Base-by-base conservation (phyloP, 2,113 vertebrate species). In the Anhinga rufa region DNA sequence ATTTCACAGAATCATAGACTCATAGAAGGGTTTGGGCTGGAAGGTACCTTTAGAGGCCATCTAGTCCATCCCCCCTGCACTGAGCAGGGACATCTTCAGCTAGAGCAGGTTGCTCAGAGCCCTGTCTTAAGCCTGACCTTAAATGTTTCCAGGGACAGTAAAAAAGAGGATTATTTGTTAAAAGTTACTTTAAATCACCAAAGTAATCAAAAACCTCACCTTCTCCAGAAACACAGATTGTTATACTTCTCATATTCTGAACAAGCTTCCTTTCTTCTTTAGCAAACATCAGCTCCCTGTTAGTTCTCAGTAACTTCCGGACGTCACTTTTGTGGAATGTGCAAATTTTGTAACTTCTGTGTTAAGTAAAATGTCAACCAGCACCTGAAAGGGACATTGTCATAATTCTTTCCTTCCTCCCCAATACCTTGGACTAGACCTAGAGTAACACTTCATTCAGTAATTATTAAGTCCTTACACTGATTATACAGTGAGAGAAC, bases 201-300 rank as follows among this genome's bases (percentile, higher is more conserved):
- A 34, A 40, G 21, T 17, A 3, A 42, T 26, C 2, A 40, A 55
- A 76, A 65, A 18, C 0, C 1, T 12, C n/a, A 40, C 8, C 4
- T 20, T 60, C 22, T 77, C 14, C 14, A 49, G 38, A 88, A 91
- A 38, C 2, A 24, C 11, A 72, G 22, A 44, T 10, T 38, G 29
- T 12, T 64, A 38, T 10, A 28, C n/a, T 64, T 42, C 12, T 9
- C 32, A 32, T 14, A 29, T 46, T 79, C 52, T 38, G 25, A 86
- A 80, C 3, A 79, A 80, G 16, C 6, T 38, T 54, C 22, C 7
- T 28, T 78, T 84, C 38, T 15, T 22, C 14, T 48, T 48, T 64
- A 34, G 24, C 13, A 68, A 80, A 65, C 4, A 7, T 21, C 26
- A 60, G n/a, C 29, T 82, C 42, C 8, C 65, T 52, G 26, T 32